Percentiles rank a stretch among this genome's conserved stretches.
Conservation (phyloP, 1,140 invertebrate species). For the Colletes gigas region DNA sequence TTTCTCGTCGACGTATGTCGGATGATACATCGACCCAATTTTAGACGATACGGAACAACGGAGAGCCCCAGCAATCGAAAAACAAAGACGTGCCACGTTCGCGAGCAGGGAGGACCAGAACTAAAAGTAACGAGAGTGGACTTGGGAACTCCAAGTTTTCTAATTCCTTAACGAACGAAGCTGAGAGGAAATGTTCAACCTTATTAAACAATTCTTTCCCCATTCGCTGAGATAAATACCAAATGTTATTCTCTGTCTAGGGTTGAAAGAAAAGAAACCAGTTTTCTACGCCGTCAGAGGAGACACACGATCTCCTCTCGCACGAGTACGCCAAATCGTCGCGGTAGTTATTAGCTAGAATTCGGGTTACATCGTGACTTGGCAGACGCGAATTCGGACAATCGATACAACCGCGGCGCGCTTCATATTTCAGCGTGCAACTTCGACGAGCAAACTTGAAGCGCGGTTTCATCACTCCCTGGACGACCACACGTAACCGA, state of each 20-base stretch:
- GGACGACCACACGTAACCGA: not conserved
- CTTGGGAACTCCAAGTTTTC: too few relatives aligned
- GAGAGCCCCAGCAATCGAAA: slow-evolving; percentile 10
- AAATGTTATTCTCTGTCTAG: too few relatives aligned
- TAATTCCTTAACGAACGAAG: too few relatives aligned
- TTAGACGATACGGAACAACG: not conserved
- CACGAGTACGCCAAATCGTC: not conserved
- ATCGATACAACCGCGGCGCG: slow-evolving; percentile 16
- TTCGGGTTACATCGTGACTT: slow-evolving; percentile 33
- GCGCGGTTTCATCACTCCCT: not conserved
- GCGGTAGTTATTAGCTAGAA: slow-evolving; percentile 9
- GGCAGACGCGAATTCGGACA: slow-evolving; percentile 7
- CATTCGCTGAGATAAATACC: too few relatives aligned
- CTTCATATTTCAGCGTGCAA: slow-evolving; percentile 10
- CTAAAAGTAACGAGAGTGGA: too few relatives aligned
- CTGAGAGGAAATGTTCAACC: too few relatives aligned
- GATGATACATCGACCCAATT: slow-evolving; percentile 1
- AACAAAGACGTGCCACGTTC: slow-evolving; percentile 23
- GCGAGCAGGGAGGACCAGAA: not conserved
- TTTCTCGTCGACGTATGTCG: not conserved
- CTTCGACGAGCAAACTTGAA: not conserved
- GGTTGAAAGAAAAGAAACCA: too few relatives aligned
- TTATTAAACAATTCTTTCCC: too few relatives aligned
- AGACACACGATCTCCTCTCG: not conserved
- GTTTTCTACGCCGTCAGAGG: too few relatives aligned